A percentile compares a stretch with the other conserved stretches of the same genome.
These are phyloP conservation scores for Suncus etruscus DNA, from an alignment of 2,113 vertebrate genomes.

Conservation along the genomic window DNA sequence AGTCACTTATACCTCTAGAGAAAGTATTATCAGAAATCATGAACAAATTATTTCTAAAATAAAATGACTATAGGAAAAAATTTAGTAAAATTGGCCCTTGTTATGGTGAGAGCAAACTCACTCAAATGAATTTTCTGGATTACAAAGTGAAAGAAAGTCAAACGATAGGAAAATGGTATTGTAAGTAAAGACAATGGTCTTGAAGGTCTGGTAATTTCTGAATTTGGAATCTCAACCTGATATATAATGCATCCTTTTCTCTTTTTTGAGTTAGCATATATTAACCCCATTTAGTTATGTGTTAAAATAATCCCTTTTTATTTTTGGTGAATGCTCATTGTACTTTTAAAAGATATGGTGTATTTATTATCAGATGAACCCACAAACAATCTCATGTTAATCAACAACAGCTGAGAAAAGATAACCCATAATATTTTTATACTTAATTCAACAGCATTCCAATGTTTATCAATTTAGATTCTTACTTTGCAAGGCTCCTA, in stretches of 20 bases:
- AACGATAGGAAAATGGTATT: not conserved
- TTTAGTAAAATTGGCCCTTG: not conserved
- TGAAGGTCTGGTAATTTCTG: not conserved
- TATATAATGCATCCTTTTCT: not conserved
- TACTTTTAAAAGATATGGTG: too few relatives aligned
- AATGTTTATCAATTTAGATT: too few relatives aligned
- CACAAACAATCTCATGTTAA: too few relatives aligned
- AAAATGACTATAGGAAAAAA: constrained; percentile 52
- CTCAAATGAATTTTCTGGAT: not conserved
- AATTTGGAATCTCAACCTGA: not conserved
- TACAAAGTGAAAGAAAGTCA: not conserved
- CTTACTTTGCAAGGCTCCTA: too few relatives aligned
- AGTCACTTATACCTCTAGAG: constrained; percentile 44
- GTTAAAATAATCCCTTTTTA: too few relatives aligned
- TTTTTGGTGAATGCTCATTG: too few relatives aligned
- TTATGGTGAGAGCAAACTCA: not conserved
- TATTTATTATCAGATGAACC: too few relatives aligned
- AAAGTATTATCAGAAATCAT: constrained; percentile 9
- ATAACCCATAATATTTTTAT: too few relatives aligned
- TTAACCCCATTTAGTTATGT: not conserved
- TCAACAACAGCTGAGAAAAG: too few relatives aligned
- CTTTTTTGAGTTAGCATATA: not conserved
- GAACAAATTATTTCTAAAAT: constrained; percentile 61
- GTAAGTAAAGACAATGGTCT: not conserved
- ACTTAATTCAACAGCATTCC: too few relatives aligned